Evolutionary conservation across 2,797 vertebrate species (phyloP), one percentile per base, ranked within the genome.

Genomic region (Microhierax caerulescens): DNA sequence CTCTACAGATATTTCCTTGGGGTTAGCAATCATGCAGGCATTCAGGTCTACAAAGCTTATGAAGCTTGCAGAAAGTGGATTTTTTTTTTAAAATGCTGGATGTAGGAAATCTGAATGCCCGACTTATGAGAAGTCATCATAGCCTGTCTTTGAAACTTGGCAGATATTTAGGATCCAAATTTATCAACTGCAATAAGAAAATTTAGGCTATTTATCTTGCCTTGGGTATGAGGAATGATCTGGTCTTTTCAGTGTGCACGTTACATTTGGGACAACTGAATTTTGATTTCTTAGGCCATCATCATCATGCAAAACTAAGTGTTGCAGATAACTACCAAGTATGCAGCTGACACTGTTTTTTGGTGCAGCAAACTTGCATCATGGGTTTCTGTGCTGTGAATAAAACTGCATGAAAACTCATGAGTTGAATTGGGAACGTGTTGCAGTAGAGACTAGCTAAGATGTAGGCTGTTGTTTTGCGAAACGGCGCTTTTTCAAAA

Each of bases 401-500:
- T 59, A 70, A 89, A 92, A 78, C 61, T 60, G 23, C 28, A 17
- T 37, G 41, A n/a, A 22, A 84, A 83, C 23, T n/a, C 1, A 0
- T 11, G 25, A 56, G 14, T 14, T 76, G 43, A 57, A 22, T 18
- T 59, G 19, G 63, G 32, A 82, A 3, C 13, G 1, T 48, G 20
- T n/a, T 87, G n/a, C 47, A 34, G 4, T 48, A 61, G 76, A 18
- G 27, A 39, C 20, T 28, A 69, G 27, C 9, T 54, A 47, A 89
- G 39, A 39, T 3, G 6, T 56, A 60, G 36, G 17, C 6, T 56
- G 0, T 2, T 18, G 48, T 67, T 82, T 20, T 45, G 6, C 10
- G 28, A 53, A 83, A 47, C 2, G 4, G 5, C 0, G 0, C 20
- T 90, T 80, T 57, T 48, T n/a, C 36, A 2, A 7, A 30, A 22